These are phyloP conservation scores for Cantharis nigra DNA, from an alignment of 2,888 invertebrate species.

Conservation along the genomic window DNA sequence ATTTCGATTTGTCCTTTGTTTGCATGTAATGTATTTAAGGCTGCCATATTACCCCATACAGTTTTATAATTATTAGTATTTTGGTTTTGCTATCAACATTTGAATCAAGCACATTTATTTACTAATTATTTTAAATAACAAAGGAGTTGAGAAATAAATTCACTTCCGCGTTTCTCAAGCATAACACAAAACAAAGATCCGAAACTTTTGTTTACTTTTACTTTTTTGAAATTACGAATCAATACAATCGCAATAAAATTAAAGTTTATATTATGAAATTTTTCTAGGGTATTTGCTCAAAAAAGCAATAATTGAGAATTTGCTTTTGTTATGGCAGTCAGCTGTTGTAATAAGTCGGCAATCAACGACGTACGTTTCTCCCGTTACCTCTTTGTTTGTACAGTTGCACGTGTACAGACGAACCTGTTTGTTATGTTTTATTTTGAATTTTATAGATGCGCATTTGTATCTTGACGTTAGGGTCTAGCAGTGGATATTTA, in stretches of 20 bases:
- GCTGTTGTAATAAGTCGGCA: constrained; percentile 49
- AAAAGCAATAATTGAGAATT: not conserved
- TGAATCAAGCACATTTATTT: not conserved
- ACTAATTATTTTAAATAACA: not conserved
- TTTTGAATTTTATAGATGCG: constrained; percentile 24
- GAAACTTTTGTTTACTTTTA: not conserved
- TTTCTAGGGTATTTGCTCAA: not conserved
- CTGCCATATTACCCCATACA: constrained; percentile 48
- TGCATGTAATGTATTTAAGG: constrained; percentile 40
- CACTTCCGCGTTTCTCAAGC: not conserved
- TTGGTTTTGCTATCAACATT: not conserved
- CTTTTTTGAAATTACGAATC: not conserved
- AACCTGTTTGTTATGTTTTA: constrained; percentile 15
- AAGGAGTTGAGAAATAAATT: constrained; percentile 1
- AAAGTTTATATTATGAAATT: not conserved
- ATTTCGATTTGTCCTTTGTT: constrained; percentile 41
- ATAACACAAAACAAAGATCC: not conserved
- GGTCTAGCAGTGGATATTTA: constrained; percentile 18
- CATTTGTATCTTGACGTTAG: constrained; percentile 27
- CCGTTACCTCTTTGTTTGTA: constrained; percentile 30
- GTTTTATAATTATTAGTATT: constrained; percentile 25
- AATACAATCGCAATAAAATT: not conserved
- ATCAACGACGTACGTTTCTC: constrained; percentile 40
- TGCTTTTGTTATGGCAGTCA: constrained; percentile 56
- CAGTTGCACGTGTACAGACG: constrained; percentile 16